phyloP scores from a whole-genome alignment of 1,140 invertebrate species.

The Magallana angulata region DNA sequence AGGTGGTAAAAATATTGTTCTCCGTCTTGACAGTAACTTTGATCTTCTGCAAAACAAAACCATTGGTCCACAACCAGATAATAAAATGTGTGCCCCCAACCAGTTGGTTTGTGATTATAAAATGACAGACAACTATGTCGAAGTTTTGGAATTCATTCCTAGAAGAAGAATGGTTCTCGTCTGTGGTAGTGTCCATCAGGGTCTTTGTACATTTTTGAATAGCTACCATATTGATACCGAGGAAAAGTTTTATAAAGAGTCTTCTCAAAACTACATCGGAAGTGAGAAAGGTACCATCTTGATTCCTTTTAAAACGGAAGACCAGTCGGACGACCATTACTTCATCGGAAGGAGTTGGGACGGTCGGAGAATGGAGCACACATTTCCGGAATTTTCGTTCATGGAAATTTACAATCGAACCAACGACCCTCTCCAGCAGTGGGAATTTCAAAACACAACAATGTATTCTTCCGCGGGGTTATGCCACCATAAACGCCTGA shows the following conservation, averaged over 20 bases:
- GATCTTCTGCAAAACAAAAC: neutral
- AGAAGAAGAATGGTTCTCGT: neutral
- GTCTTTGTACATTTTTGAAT: slow-evolving; percentile 16
- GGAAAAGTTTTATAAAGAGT: neutral
- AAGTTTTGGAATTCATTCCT: slow-evolving; percentile 1
- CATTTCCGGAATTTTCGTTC: slow-evolving; percentile 32
- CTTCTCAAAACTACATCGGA: slow-evolving; percentile 13
- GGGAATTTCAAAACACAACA: slow-evolving; percentile 20
- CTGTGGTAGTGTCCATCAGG: slow-evolving; percentile 19
- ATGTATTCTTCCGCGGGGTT: neutral
- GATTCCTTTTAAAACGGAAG: neutral
- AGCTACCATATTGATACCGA: neutral
- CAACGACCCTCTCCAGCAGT: neutral
- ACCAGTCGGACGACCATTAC: neutral
- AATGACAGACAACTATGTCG: neutral
- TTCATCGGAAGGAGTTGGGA: slow-evolving; percentile 42
- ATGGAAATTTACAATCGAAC: slow-evolving; percentile 14
- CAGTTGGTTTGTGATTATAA: neutral
- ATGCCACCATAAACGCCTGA: neutral
- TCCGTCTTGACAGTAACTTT: slow-evolving; percentile 19
- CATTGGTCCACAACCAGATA: slow-evolving; percentile 28
- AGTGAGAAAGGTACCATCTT: slow-evolving; percentile 15
- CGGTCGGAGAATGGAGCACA: slow-evolving; percentile 1
- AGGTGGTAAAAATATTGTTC: slow-evolving; percentile 32
- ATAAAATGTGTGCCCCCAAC: slow-evolving; percentile 20